Base-by-base conservation (phyloP, 1,140 invertebrate species). In the Carposina sasakii region DNA sequence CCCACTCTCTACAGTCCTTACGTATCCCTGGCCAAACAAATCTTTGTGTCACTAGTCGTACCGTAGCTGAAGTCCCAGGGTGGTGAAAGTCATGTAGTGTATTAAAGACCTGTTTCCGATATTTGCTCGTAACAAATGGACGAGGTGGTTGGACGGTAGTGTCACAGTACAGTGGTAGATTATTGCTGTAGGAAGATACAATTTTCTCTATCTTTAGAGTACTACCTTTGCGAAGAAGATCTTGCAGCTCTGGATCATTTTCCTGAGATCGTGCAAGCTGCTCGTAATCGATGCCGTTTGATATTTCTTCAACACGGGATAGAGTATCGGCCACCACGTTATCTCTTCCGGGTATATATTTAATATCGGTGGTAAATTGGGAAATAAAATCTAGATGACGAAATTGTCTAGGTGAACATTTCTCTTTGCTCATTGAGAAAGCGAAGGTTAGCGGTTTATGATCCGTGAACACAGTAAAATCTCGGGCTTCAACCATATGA, bases 1-100 rank as follows among this genome's bases (percentile, higher is more conserved):
- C 37, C 61, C 59, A 69, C 19, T 54, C 19, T 13, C 21, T 30
- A 10, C 8, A 2, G 71, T 76, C 79, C 77, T 81, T 28, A n/a
- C n/a, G n/a, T n/a, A n/a, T n/a, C n/a, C n/a, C n/a, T n/a, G n/a
- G 24, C 31, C 31, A 33, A 21, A 81, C 61, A 41, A 52, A 82
- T 28, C 59, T 30, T 31, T 61, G 12, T 8, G 48, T 42, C 1
- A 82, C 52, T 2, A 74, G 28, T 49, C 67, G 64, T 0, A 15
- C 16, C 3, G 69, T 62, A 16, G 52, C 53, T 10, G 48, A 47
- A 0, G 17, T 21, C 8, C 59, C 65, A 8, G 64, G 64, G 36
- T 73, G 65, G 2, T 54, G 19, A 0, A 69, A 24, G 1, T 44
- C 23, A 46, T 81, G 67, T 6, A 71, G 6, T 4, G 10, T 10